Conservation (phyloP, 2,797 vertebrate species). For the Danio tinwini region DNA sequence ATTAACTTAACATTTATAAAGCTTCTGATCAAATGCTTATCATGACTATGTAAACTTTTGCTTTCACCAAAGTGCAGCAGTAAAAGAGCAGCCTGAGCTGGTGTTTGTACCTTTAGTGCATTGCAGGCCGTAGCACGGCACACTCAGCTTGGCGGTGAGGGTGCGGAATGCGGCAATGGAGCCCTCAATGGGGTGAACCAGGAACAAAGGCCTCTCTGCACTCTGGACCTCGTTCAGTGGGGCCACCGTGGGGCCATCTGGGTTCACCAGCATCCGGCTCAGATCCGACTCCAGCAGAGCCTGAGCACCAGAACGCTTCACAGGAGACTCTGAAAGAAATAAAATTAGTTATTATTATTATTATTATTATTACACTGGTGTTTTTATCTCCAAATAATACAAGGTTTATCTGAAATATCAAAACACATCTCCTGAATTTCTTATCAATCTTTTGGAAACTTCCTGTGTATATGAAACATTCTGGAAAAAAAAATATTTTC, state of each 20-base stretch:
- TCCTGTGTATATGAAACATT: background rate
- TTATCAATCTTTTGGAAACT: background rate
- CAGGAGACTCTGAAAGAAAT: conserved; percentile 70
- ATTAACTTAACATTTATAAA: no score
- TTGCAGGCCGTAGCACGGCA: conserved; percentile 94
- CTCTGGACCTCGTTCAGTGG: conserved; percentile 87
- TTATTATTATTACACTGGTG: no score
- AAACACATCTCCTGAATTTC: background rate
- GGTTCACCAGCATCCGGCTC: conserved; percentile 86
- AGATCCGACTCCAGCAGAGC: conserved; percentile 79
- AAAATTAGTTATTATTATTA: background rate
- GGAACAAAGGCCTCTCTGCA: conserved; percentile 88
- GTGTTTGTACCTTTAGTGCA: conserved; percentile 89
- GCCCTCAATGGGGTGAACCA: conserved; percentile 96
- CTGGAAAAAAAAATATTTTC: background rate
- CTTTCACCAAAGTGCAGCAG: background rate
- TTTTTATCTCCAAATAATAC: conserved; percentile 10
- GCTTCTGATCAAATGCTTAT: no score
- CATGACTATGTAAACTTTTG: background rate
- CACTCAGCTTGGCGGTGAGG: conserved; percentile 84
- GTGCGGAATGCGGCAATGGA: conserved; percentile 83
- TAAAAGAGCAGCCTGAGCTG: background rate
- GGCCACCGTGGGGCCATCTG: conserved; percentile 81
- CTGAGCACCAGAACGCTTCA: conserved; percentile 53
- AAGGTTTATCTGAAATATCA: background rate